Conservation (phyloP, 2,888 invertebrate genomes). For the Aquatica leii region DNA sequence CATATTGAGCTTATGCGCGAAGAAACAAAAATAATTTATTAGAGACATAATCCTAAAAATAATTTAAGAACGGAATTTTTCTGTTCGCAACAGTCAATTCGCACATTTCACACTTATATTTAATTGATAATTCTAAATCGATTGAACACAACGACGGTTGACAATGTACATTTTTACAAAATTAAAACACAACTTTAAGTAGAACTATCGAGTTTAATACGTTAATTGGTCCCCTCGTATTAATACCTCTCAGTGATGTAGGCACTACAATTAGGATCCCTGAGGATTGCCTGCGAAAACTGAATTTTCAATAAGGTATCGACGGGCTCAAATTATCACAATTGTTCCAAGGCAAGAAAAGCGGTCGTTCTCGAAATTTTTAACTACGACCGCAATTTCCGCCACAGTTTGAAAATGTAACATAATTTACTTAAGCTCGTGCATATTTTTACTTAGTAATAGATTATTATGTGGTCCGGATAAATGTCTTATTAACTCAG, state of each 20-base stretch:
- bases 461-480: constrained; percentile 90
- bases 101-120: constrained; percentile 40
- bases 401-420: constrained; percentile 23
- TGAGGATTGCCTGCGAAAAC: constrained; percentile 51
- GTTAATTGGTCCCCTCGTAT: constrained; percentile 47
- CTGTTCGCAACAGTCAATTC: constrained; percentile 20
- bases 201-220: constrained; percentile 32
- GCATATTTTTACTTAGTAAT: constrained; percentile 85
- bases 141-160: constrained; percentile 61
- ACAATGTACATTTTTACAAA: constrained; percentile 45
- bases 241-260: constrained; percentile 47
- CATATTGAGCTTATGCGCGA: constrained; percentile 25
- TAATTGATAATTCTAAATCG: constrained; percentile 42
- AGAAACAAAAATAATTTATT: constrained; percentile 30
- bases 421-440: constrained; percentile 66
- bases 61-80: constrained; percentile 29
- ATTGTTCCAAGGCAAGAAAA: constrained; percentile 28
- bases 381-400: constrained; percentile 34
- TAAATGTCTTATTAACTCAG: constrained; percentile 85
- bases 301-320: constrained; percentile 37
- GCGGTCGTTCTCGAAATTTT: constrained; percentile 38
- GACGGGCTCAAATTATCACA: constrained; percentile 49
- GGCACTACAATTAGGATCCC: constrained; percentile 46
- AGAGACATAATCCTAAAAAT: constrained; percentile 24
- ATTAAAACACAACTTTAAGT: constrained; percentile 49